Conservation (phyloP, 2,888 invertebrate species). For the Norana najaformis region DNA sequence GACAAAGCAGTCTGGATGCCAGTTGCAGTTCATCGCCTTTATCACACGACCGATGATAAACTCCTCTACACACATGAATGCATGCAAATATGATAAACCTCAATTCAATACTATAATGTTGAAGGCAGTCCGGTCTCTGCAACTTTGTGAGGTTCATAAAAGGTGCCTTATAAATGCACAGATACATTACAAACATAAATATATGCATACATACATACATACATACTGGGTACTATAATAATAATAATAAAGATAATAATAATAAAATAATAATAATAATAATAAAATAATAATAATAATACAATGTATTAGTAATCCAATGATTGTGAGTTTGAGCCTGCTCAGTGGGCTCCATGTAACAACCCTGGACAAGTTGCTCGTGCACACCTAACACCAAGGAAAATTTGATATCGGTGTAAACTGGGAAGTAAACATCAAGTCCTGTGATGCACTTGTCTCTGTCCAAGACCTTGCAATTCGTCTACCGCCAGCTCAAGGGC, state of each 20-base stretch:
- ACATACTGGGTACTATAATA: too few species aligned
- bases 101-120: too few species aligned
- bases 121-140: too few species aligned
- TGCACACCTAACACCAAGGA: not conserved
- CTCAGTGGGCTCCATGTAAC: not conserved
- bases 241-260: too few species aligned
- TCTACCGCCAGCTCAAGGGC: too few species aligned
- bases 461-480: not conserved
- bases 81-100: not conserved
- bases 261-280: too few species aligned
- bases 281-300: not conserved
- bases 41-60: slow-evolving; percentile 98
- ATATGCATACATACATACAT: too few species aligned
- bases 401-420: not conserved
- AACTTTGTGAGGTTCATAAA: too few species aligned
- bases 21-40: slow-evolving; percentile 97
- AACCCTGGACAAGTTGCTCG: not conserved
- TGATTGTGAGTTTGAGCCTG: too few species aligned
- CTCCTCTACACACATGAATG: slow-evolving; percentile 69
- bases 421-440: not conserved
- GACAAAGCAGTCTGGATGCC: slow-evolving; percentile 97
- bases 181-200: too few species aligned
- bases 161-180: too few species aligned
- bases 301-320: too few species aligned
- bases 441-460: not conserved